Evolutionary conservation across 2,113 vertebrate species (phyloP), one percentile per base, ranked within the genome.

Genomic region (Antechinus flavipes): DNA sequence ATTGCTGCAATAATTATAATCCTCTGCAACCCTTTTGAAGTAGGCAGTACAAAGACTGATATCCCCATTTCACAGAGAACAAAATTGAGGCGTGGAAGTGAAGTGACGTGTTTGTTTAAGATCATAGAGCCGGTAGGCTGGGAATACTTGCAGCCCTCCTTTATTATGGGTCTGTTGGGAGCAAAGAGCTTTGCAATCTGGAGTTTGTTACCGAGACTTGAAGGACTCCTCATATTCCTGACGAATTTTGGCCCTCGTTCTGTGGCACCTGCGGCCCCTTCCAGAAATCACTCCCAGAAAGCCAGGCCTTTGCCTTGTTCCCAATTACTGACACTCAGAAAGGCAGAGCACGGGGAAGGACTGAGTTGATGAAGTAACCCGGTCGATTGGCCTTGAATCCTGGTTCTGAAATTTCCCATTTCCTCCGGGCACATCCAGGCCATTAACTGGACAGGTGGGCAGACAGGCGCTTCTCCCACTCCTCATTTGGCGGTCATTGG

Each of bases 401-500:
- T 42, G 42, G 16, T 42, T 84, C n/a, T 42, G n/a, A 42, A 42
- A 84, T 84, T 84, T 0, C 22, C 53, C 46, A 25, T 11, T 76
- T 3, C 46, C 91, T 27, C n/a, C 12, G 5, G 49, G 53, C 50
- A 50, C 12, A 1, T 12, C 50, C 54, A 46, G 46, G 5, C 16
- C 68, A 84, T 84, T 84, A 84, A 46, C 46, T 49, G 5, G 84
- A 16, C 8, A 16, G n/a, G 93, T 90, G 89, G 91, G 46, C 22
- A 89, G 46, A 24, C 50, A 50, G 53, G 19, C 8, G 49, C 93
- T 84, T 19, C 76, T n/a, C 91, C 76, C 50, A 52, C 50, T 49
- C 14, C 47, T 91, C 96, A 96, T 50, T 89, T 93, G 93, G 54
- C 90, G 91, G 22, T 91, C 90, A 55, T 89, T 49, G 30, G 91